Evolutionary conservation across 1,140 invertebrate species (phyloP), one percentile per base, ranked within the genome.

Genomic region (Camponotus vicinus): DNA sequence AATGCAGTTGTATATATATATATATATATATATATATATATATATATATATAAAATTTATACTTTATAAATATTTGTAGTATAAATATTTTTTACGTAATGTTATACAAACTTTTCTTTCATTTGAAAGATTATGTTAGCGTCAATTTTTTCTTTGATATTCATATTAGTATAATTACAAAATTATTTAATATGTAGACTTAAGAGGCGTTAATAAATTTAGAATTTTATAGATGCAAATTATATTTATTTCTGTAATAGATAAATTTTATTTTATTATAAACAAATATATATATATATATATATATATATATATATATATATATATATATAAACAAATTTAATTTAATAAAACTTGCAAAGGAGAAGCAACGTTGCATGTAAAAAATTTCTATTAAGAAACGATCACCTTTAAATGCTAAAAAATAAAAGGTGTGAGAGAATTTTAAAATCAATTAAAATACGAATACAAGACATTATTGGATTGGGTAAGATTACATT

Each of bases 391-490:
- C 9, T 34, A 70, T 45, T 18, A 42, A 59, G 21, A 18, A 27
- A 13, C 32, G n/a, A 70, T 69, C n/a, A 34, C 27, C 66, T 73
- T 73, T 61, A 82, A 61, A 61, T 80, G 11, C 2, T 0, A 45
- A 40, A 15, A 71, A 59, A 37, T 37, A 7, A 42, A 27, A 11
- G 27, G 8, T 34, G 32, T 34, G 49, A 69, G 66, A 32, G 52
- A 73, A n/a, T 45, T 57, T 82, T 82, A 45, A 73, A 45, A 82
- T 45, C 32, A 40, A 82, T 73, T 21, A 71, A 37, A 71, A 42
- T 34, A 59, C 37, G 32, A 67, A 79, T 21, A 80, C 34, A 55
- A 59, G 21, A 71, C 1, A 52, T 52, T 32, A 42, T 32, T 71
- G 37, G 9, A 55, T 52, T 55, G n/a, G 3, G 9, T 69, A 71